Evolutionary conservation across 2,113 vertebrate genomes (phyloP), one percentile per base, ranked within the genome.

Genomic region (Galemys pyrenaicus): DNA sequence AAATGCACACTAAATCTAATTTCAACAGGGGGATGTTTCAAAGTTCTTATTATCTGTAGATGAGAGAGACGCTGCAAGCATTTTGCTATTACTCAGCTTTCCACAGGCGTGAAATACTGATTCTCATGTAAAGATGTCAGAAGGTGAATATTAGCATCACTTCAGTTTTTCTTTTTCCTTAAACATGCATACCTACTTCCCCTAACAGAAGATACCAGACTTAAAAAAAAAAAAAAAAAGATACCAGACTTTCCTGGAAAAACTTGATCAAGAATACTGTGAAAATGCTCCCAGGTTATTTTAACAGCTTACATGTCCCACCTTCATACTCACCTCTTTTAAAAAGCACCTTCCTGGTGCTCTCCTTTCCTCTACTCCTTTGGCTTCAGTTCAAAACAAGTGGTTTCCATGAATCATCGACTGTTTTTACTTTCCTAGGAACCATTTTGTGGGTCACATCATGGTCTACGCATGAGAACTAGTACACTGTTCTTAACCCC

Each of bases 81-180:
- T 67, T 81, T 78, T 91, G 37, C 87, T 64, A 6, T 78, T 91
- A 85, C 35, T 54, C 32, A 82, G 49, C 30, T 82, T 81, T 77
- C n/a, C 58, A 51, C 19, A 91, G 24, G 19, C 41, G 58, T 91
- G 67, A 73, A 89, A 58, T 39, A 73, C 32, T 79, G 41, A 49
- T 62, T 73, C 22, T 89, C 17, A 92, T 39, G 79, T 84, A 65
- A 77, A 39, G 44, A 30, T 90, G 44, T 78, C n/a, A 82, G 49
- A 71, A 17, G 44, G 26, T n/a, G 32, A 91, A 81, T 49, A 91
- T 73, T 67, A 84, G 77, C 35, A 78, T 87, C 41, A 89, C 41
- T 64, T 73, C 41, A 87, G 39, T 81, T 74, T 41, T 51, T 28
- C 37, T n/a, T 77, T 46, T 70, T 60, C 78, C 79, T 73, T 44